Percentiles rank a stretch among this genome's conserved stretches.
These are phyloP conservation scores for Protobothrops mucrosquamatus DNA, from an alignment of 2,113 vertebrate genomes.

Conservation along the genomic window DNA sequence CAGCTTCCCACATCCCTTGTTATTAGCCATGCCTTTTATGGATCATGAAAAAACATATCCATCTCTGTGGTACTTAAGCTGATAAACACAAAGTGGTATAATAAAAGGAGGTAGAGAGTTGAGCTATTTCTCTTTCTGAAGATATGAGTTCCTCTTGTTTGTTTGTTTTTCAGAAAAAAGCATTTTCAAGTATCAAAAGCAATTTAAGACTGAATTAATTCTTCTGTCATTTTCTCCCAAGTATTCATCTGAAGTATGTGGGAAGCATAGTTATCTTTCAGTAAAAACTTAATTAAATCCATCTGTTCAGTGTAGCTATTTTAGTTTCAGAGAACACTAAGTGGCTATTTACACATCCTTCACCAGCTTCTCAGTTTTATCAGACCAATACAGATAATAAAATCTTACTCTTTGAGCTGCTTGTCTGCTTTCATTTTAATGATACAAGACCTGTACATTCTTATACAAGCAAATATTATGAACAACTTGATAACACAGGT, in stretches of 20 bases:
- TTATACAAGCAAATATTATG: background rate
- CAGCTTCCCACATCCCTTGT: background rate
- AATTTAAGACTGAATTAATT: background rate
- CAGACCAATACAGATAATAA: background rate
- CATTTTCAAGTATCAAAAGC: background rate
- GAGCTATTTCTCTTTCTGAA: background rate
- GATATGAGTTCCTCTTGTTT: background rate
- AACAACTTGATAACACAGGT: background rate
- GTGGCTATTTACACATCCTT: background rate
- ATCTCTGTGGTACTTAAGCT: background rate
- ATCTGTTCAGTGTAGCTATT: background rate
- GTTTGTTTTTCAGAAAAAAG: background rate
- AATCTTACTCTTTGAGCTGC: background rate
- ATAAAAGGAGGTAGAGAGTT: background rate
- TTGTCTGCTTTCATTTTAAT: background rate
- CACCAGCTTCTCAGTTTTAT: background rate
- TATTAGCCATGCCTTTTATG: background rate
- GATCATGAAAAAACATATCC: background rate
- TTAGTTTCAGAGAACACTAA: background rate
- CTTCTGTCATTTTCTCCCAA: background rate
- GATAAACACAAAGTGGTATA: background rate
- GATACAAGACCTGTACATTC: background rate
- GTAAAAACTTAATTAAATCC: conserved; percentile 1
- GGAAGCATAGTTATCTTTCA: background rate
- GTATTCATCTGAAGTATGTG: background rate